phyloP scores from a whole-genome alignment of 2,113 vertebrate species.

The Lepus timidus region DNA sequence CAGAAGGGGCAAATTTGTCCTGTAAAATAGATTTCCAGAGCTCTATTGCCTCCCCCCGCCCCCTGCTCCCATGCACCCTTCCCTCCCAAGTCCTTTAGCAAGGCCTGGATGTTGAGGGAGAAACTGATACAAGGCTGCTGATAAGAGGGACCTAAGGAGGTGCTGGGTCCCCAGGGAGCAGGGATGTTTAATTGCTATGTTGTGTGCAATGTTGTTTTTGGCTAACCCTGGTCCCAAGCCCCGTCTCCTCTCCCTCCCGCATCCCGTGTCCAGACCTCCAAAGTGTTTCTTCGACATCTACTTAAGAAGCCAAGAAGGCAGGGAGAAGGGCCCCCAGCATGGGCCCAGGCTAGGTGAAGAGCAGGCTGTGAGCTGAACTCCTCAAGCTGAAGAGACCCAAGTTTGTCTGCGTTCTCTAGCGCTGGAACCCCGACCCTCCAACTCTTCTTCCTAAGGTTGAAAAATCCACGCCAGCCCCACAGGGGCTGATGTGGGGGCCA shows the following conservation, averaged over 20 bases:
- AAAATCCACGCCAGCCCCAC: conserved; percentile 20
- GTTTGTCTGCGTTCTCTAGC: conserved; percentile 29
- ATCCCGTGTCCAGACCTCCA: conserved; percentile 44
- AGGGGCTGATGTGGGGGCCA: conserved; percentile 30
- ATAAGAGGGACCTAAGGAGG: conserved; percentile 50
- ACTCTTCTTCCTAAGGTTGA: conserved; percentile 46
- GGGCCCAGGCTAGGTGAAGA: conserved; percentile 60
- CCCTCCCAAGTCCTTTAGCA: conserved; percentile 70
- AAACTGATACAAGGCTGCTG: conserved; percentile 61
- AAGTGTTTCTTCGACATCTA: conserved; percentile 66
- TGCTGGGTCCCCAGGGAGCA: conserved; percentile 51
- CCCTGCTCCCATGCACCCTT: conserved; percentile 52
- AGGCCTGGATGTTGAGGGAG: conserved; percentile 65
- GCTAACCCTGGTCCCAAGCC: conserved; percentile 59
- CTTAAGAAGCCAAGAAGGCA: conserved; percentile 67
- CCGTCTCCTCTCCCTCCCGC: conserved; percentile 49
- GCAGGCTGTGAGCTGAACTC: conserved; percentile 23
- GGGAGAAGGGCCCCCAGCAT: conserved; percentile 35
- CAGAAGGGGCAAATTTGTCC: conserved; percentile 70
- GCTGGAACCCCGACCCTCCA: not conserved
- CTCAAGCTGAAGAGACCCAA: conserved; percentile 41
- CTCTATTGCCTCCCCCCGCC: conserved; percentile 39
- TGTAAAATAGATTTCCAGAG: conserved; percentile 82
- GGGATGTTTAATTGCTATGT: conserved; percentile 72
- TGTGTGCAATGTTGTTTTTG: conserved; percentile 77